Percentiles rank a stretch among this genome's conserved stretches.
Conservation (phyloP, 2,113 vertebrate genomes). For the Cynoglossus semilaevis region DNA sequence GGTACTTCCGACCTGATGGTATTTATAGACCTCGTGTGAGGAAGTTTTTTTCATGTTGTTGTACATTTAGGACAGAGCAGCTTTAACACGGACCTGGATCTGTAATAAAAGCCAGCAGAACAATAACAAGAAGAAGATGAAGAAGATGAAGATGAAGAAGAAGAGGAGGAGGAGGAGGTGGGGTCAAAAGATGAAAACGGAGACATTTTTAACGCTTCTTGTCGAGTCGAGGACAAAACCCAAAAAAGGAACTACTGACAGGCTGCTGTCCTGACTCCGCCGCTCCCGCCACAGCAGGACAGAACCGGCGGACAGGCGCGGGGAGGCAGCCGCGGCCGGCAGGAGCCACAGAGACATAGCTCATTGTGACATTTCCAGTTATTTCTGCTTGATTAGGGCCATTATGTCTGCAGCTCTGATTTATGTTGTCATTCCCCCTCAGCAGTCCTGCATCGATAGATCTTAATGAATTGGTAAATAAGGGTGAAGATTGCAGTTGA, state of each 20-base stretch:
- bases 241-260: constrained; percentile 80
- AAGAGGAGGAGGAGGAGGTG: too few species aligned
- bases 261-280: constrained; percentile 49
- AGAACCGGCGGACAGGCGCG: constrained; percentile 46
- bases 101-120: constrained; percentile 64
- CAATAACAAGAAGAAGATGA: not conserved
- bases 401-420: constrained; percentile 98
- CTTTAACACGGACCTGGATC: constrained; percentile 49
- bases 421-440: constrained; percentile 99
- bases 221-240: constrained; percentile 44
- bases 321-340: constrained; percentile 39
- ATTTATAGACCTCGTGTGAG: constrained; percentile 54
- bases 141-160: constrained; percentile 59
- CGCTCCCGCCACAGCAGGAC: constrained; percentile 31
- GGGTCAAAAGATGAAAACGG: constrained; percentile 67
- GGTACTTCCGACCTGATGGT: constrained; percentile 74
- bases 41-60: constrained; percentile 34
- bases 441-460: constrained; percentile 98
- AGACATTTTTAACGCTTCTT: constrained; percentile 51
- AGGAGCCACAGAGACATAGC: constrained; percentile 90
- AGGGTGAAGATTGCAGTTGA: constrained; percentile 99
- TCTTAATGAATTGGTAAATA: constrained; percentile 99
- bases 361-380: constrained; percentile 99
- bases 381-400: constrained; percentile 99
- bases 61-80: constrained; percentile 71